Conservation (phyloP, 2,888 invertebrate genomes). For the Pardosa pseudoannulata region DNA sequence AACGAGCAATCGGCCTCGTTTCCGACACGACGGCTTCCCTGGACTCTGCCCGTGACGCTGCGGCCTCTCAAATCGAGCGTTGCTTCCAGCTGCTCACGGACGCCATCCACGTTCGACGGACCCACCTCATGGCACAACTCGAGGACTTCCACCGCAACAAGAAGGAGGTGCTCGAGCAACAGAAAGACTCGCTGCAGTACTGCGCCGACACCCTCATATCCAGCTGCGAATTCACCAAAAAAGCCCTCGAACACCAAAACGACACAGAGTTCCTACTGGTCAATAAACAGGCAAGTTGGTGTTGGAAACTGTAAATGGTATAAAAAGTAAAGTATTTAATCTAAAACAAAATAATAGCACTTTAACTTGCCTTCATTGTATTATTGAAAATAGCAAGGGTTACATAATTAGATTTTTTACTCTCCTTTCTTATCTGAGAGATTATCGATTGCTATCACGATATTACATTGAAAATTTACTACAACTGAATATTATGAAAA, state of each 20-base stretch:
- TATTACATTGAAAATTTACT: too few relatives aligned
- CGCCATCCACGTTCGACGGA: slow-evolving; percentile 77
- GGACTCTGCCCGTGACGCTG: slow-evolving; percentile 74
- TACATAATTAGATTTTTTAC: too few relatives aligned
- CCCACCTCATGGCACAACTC: slow-evolving; percentile 76
- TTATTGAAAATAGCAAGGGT: too few relatives aligned
- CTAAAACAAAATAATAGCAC: too few relatives aligned
- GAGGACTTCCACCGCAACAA: slow-evolving; percentile 76
- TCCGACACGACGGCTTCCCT: slow-evolving; percentile 75
- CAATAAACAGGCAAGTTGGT: slow-evolving; percentile 78
- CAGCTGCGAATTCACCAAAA: slow-evolving; percentile 79
- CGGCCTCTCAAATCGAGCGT: slow-evolving; percentile 76
- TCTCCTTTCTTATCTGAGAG: too few relatives aligned
- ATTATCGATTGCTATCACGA: too few relatives aligned
- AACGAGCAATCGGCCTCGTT: slow-evolving; percentile 76
- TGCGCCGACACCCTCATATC: slow-evolving; percentile 78
- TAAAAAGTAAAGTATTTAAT: too few relatives aligned
- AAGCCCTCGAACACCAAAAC: slow-evolving; percentile 78
- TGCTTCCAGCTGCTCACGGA: slow-evolving; percentile 77
- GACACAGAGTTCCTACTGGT: slow-evolving; percentile 79
- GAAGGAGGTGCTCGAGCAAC: slow-evolving; percentile 76
- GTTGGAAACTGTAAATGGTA: too few relatives aligned
- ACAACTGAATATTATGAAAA: too few relatives aligned
- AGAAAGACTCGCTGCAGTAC: slow-evolving; percentile 77
- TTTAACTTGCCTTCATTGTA: too few relatives aligned